Evolutionary conservation across 1,140 invertebrate species (phyloP), one percentile per base, ranked within the genome.

Genomic region (Caerostris extrusa): DNA sequence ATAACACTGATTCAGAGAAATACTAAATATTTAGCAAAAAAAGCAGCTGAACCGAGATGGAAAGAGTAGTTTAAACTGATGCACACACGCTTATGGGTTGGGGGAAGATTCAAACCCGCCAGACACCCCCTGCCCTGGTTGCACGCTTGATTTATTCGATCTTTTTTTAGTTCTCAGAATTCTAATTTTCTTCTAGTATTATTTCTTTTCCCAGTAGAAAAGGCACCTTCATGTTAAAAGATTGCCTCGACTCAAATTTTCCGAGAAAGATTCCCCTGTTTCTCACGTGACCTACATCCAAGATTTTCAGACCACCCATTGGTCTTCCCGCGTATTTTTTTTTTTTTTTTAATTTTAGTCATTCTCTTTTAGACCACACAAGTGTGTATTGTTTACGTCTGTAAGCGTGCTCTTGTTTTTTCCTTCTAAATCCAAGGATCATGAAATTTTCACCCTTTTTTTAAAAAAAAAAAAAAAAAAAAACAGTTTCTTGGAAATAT

Each of bases 281-380:
- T 64, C 5, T 53, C 86, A 67, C 86, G 17, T 88, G 86, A 64
- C 86, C 86, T 55, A 17, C 17, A 57, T 83, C 55, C 5, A n/a
- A 55, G 82, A 88, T 19, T 88, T 64, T 88, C 12, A 60, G 86
- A 88, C 86, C 86, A 88, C 86, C 86, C 86, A 88, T 64, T 55
- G 60, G 19, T 88, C 86, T 64, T 17, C 3, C 34, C 34, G 0
- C 7, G 58, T 7, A 57, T 64, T 64, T 7, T 12, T 64, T 88
- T 64, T 87, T 83, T 57, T 64, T 17, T 64, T 67, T n/a, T 14
- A 67, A 3, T 67, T 67, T 19, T 50, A 0, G 5, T 3, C 83
- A 10, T 34, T 85, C 7, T 19, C 34, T 34, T 34, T 34, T 17
- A 85, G n/a, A 58, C 57, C 55, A 85, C 83, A 58, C 83, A 60